These are phyloP conservation scores for Conus betulinus DNA, from an alignment of 1,140 invertebrate species.

Conservation along the genomic window DNA sequence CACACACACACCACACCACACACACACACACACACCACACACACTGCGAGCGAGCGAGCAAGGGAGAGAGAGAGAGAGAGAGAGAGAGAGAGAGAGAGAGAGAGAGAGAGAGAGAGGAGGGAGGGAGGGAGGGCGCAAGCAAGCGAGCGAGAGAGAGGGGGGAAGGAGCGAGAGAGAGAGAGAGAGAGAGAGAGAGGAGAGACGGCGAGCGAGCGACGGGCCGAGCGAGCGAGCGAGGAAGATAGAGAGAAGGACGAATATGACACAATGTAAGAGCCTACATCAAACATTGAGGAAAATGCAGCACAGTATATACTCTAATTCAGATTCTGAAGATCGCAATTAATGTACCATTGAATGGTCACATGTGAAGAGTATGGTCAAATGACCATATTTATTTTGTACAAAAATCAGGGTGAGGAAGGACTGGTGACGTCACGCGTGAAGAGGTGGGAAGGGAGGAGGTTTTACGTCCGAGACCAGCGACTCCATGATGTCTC, in stretches of 20 bases:
- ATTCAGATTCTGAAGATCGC: background rate
- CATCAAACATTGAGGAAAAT: conserved; percentile 21
- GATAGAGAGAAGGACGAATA: conserved; percentile 36
- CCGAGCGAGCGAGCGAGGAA: background rate
- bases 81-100: background rate
- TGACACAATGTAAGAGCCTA: background rate
- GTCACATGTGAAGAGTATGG: background rate
- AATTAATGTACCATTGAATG: background rate
- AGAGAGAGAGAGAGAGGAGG: background rate
- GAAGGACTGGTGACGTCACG: conserved; percentile 76
- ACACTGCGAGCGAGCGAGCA: too few species aligned
- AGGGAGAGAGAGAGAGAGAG: too few species aligned
- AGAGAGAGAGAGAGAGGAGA: background rate
- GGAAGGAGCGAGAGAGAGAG: background rate
- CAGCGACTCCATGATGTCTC: conserved; percentile 74
- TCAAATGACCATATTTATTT: background rate
- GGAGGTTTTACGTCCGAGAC: conserved; percentile 68
- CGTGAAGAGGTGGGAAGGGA: conserved; percentile 74
- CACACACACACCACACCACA: too few species aligned
- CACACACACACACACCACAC: too few species aligned
- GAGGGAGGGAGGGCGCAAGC: background rate
- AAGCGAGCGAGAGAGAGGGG: background rate
- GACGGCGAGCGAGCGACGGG: background rate
- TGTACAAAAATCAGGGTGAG: background rate
- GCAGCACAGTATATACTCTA: background rate